Percentiles rank a stretch among this genome's conserved stretches.
Conservation (phyloP, 2,888 invertebrate genomes). For the Drosophila neutralis region DNA sequence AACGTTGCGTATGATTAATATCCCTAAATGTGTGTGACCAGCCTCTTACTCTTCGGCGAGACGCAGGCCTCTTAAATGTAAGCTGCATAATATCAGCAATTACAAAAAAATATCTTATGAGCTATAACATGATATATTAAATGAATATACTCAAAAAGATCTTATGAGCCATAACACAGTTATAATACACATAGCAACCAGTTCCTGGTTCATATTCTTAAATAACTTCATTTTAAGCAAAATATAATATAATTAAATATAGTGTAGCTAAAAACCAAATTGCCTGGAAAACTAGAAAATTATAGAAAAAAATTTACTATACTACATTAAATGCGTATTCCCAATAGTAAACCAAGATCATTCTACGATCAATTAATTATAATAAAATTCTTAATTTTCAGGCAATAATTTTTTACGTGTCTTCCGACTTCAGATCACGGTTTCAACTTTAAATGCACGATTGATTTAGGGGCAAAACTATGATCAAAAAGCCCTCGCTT, state of each 20-base stretch:
- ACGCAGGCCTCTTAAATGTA: slow-evolving; percentile 27
- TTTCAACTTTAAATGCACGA: too few relatives aligned
- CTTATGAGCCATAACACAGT: neutral
- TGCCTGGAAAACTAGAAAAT: too few relatives aligned
- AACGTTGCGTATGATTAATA: slow-evolving; percentile 76
- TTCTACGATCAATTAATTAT: neutral
- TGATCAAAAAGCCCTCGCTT: too few relatives aligned
- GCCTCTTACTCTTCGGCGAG: slow-evolving; percentile 13
- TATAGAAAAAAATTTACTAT: neutral
- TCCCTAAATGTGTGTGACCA: slow-evolving; percentile 48
- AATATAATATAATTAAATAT: too few relatives aligned
- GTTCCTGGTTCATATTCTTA: too few relatives aligned
- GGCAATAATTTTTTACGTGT: too few relatives aligned
- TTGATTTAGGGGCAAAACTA: too few relatives aligned
- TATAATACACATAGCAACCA: too few relatives aligned
- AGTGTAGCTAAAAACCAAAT: too few relatives aligned
- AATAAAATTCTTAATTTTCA: neutral
- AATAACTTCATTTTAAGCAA: too few relatives aligned
- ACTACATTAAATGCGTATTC: neutral
- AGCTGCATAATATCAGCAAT: slow-evolving; percentile 6
- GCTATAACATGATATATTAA: neutral
- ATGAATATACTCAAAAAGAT: neutral
- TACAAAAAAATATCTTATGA: neutral
- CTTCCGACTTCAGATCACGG: too few relatives aligned
- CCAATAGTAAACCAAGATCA: neutral